phyloP scores from a whole-genome alignment of 2,797 vertebrate genomes.

The Thaleichthys pacificus region DNA sequence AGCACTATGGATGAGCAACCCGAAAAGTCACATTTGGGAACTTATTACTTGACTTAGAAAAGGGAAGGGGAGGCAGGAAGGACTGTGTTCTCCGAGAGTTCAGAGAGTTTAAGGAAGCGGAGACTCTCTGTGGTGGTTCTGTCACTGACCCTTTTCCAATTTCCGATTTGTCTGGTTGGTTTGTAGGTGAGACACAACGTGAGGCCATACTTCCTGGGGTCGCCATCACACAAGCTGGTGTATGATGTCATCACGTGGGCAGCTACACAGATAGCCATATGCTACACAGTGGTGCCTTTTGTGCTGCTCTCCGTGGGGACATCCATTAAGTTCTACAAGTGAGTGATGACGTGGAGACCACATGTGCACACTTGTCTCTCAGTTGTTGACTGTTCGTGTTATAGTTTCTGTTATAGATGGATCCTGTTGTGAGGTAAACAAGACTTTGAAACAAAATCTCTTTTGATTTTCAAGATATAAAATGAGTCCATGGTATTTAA shows the following conservation, averaged over 20 bases:
- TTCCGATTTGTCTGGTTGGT: neutral
- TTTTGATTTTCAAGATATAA: too few species aligned
- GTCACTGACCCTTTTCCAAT: neutral
- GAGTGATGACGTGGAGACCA: slow-evolving; percentile 37
- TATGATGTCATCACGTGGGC: slow-evolving; percentile 89
- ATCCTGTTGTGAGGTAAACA: neutral
- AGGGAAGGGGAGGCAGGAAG: too few species aligned
- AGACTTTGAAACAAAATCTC: too few species aligned
- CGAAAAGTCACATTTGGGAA: neutral
- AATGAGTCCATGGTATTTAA: too few species aligned
- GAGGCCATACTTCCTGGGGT: slow-evolving; percentile 82
- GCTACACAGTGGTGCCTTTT: slow-evolving; percentile 93
- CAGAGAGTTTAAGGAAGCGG: neutral
- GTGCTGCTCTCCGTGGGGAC: slow-evolving; percentile 88
- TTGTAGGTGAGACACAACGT: slow-evolving; percentile 88
- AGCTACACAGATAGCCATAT: slow-evolving; percentile 88
- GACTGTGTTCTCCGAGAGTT: neutral
- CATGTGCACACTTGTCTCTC: neutral
- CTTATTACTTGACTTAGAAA: neutral
- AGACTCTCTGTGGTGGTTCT: neutral
- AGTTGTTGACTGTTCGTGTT: neutral
- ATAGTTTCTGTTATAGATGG: neutral
- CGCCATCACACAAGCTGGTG: slow-evolving; percentile 78
- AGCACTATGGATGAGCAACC: neutral
- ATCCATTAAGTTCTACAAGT: slow-evolving; percentile 90